Conservation (phyloP, 2,797 vertebrate species). For the Oreonectes daqikongensis region DNA sequence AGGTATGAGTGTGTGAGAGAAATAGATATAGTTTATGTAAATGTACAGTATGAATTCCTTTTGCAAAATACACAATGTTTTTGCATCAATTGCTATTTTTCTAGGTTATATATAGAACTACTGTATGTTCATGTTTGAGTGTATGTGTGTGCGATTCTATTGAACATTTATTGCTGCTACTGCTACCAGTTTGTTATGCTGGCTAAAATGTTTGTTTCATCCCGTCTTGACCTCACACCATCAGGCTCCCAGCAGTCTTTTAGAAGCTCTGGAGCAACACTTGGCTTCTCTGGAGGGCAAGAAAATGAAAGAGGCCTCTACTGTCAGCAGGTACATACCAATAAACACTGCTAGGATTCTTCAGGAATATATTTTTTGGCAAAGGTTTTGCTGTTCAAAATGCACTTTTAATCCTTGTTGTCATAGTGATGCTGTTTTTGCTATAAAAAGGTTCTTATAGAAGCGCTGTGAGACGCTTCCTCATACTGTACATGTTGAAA, state of each 20-base stretch:
- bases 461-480: not conserved
- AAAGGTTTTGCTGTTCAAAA: slow-evolving; percentile 4
- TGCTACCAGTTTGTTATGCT: slow-evolving; percentile 25
- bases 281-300: slow-evolving; percentile 93
- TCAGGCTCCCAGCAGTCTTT: slow-evolving; percentile 90
- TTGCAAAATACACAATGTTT: not conserved
- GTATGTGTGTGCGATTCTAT: slow-evolving; percentile 22
- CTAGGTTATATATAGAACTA: not conserved
- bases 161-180: slow-evolving; percentile 37
- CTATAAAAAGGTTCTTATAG: slow-evolving; percentile 4
- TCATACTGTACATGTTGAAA: slow-evolving; percentile 1
- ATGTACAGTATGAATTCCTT: not conserved
- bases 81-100: not conserved
- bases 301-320: slow-evolving; percentile 87
- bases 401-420: slow-evolving; percentile 7
- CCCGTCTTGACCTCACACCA: slow-evolving; percentile 36
- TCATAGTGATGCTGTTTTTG: slow-evolving; percentile 19
- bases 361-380: not conserved
- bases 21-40: not conserved
- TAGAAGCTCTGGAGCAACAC: slow-evolving; percentile 94
- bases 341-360: not conserved
- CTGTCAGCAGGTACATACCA: slow-evolving; percentile 81
- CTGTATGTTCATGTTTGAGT: slow-evolving; percentile 3
- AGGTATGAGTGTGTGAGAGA: slow-evolving; percentile 31
- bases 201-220: slow-evolving; percentile 54